Conservation (phyloP, 2,113 vertebrate genomes). For the Camelus bactrianus region DNA sequence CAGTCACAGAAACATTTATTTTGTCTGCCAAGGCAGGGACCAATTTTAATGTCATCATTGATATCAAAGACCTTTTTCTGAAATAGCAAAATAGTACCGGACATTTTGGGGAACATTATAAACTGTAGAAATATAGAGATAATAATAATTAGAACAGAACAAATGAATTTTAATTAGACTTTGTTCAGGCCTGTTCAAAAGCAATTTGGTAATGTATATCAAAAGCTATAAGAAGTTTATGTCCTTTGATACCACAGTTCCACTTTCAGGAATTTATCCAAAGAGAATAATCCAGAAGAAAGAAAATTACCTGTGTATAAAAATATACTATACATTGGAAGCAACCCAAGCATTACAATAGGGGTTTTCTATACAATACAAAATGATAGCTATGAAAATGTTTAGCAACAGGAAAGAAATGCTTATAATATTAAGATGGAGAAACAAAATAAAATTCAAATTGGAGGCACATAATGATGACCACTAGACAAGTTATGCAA, state of each 20-base stretch:
- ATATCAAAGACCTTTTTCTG: background rate
- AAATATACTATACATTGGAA: background rate
- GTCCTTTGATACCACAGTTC: background rate
- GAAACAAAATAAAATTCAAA: background rate
- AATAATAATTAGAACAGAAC: background rate
- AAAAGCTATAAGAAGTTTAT: background rate
- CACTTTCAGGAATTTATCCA: background rate
- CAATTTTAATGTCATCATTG: background rate
- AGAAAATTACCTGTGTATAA: background rate
- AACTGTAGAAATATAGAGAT: constrained; percentile 11
- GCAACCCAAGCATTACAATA: background rate
- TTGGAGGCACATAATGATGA: background rate
- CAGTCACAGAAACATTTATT: background rate
- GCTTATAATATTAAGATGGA: background rate
- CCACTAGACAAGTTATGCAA: background rate
- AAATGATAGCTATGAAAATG: background rate
- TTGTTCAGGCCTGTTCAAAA: background rate
- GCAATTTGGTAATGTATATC: background rate
- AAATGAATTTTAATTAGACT: constrained; percentile 36
- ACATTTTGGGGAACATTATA: background rate
- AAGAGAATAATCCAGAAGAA: constrained; percentile 25
- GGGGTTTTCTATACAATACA: background rate
- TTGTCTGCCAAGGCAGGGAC: background rate
- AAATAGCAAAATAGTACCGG: background rate
- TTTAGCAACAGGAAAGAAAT: background rate